Base-by-base conservation (phyloP, 2,113 vertebrate genomes). In the Ctenomys sociabilis region DNA sequence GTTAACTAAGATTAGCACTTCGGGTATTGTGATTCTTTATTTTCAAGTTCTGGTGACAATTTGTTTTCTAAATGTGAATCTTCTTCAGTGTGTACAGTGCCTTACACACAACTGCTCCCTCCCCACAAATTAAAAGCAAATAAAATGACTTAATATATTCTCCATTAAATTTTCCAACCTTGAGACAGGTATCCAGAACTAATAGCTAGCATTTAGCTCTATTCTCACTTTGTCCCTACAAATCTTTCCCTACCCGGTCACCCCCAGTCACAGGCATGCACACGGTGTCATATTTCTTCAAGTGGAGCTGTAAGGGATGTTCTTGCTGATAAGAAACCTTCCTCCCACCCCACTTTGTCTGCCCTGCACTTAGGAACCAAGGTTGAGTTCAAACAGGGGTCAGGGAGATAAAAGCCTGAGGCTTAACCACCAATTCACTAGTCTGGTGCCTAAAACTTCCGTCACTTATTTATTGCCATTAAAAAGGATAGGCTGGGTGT, bases 391-490 rank as follows among this genome's bases (percentile, higher is more conserved):
- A 98, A 97, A 97, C 82, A 89, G 96, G 94, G 59, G 84, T 97
- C 95, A 88, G 90, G 40, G 37, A 97, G 90, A 98, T 97, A 95
- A 98, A 98, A 98, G 61, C 84, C 85, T 59, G 97, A 95, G 95
- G 97, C 96, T 97, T 97, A 92, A 94, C 92, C 85, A 93, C 70
- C 43, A 97, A 98, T 97, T 95, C 96, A 95, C 96, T 96, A 92
- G 30, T 92, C 96, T 96, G 95, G 49, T 95, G 85, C 97, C 95
- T 97, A 95, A 97, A 98, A 97, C 94, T 97, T 98, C 89, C 95
- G 96, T 97, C 95, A 82, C 97, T 97, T 97, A 90, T 77, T 97
- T 97, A 97, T 95, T 85, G 93, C 90, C 70, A 77, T 78, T 97
- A 90, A 93, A 96, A 94, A 96, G 52, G 37, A 81, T 84, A 95